These are phyloP conservation scores for Acromyrmex heyeri DNA, from an alignment of 1,140 invertebrate species.

Conservation along the genomic window DNA sequence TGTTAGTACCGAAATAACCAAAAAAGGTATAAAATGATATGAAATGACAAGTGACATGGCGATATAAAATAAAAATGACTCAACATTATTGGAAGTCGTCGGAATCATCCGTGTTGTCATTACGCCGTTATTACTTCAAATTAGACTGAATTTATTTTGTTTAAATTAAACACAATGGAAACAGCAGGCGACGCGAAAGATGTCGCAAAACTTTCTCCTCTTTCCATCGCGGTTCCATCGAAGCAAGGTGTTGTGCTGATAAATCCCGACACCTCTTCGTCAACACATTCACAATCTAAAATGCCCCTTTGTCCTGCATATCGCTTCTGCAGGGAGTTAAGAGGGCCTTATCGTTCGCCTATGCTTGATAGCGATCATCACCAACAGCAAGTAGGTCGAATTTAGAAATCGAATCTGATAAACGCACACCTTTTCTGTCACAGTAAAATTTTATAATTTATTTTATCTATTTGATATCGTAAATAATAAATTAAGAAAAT, in stretches of 20 bases:
- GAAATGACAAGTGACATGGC: slow-evolving; percentile 13
- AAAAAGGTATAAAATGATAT: neutral
- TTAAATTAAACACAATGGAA: slow-evolving; percentile 13
- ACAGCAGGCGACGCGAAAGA: neutral
- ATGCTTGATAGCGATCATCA: neutral
- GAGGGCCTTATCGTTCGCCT: neutral
- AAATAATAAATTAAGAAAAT: neutral
- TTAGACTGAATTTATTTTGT: neutral
- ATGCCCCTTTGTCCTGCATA: slow-evolving; percentile 26
- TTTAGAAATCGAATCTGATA: neutral
- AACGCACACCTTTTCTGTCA: neutral
- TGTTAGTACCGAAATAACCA: neutral
- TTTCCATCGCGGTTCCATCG: neutral
- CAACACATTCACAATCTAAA: neutral
- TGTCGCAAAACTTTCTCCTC: neutral
- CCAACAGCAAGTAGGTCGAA: slow-evolving; percentile 36
- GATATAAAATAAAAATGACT: slow-evolving; percentile 23
- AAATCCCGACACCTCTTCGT: neutral
- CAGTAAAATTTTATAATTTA: neutral
- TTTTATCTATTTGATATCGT: neutral
- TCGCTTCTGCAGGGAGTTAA: neutral
- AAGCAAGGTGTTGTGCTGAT: neutral
- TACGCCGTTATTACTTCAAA: neutral
- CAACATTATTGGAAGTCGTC: neutral
- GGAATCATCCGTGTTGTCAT: neutral